phyloP scores from a whole-genome alignment of 2,113 vertebrate species.

The Rhodinocichla rosea region DNA sequence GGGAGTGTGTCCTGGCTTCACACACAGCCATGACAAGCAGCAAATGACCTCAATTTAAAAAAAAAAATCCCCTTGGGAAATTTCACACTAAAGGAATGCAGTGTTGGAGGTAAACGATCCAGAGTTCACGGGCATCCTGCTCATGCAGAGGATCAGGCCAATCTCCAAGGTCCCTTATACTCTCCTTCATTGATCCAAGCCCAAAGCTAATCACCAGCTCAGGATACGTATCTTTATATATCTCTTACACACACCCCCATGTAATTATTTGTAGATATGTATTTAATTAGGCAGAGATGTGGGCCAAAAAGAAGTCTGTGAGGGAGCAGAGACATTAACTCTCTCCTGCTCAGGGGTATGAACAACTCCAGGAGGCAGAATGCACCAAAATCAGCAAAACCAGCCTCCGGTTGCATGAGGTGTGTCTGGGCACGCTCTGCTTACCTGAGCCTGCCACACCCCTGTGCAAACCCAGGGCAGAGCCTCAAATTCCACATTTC shows the following conservation, averaged over 20 bases:
- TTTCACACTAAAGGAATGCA: constrained; percentile 30
- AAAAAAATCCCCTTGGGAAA: neutral
- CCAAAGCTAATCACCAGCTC: neutral
- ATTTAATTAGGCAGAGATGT: constrained; percentile 4
- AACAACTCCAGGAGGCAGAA: neutral
- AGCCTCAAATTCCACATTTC: neutral
- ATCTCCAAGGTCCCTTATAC: neutral
- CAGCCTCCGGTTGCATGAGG: accelerated
- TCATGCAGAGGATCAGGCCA: accelerated
- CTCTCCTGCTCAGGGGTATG: neutral
- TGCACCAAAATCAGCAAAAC: neutral
- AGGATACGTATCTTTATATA: neutral
- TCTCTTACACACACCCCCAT: neutral
- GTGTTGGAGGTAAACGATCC: neutral
- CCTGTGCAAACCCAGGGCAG: neutral
- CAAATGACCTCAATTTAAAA: neutral
- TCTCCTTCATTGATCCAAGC: neutral
- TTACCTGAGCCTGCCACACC: neutral
- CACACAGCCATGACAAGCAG: neutral
- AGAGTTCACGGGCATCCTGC: neutral
- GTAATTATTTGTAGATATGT: constrained; percentile 15
- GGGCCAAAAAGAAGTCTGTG: neutral
- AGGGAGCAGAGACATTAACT: constrained; percentile 8
- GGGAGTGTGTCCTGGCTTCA: neutral
- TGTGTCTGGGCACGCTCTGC: neutral